Evolutionary conservation across 2,888 invertebrate species (phyloP).

Genomic region (Limnephilus marmoratus): DNA sequence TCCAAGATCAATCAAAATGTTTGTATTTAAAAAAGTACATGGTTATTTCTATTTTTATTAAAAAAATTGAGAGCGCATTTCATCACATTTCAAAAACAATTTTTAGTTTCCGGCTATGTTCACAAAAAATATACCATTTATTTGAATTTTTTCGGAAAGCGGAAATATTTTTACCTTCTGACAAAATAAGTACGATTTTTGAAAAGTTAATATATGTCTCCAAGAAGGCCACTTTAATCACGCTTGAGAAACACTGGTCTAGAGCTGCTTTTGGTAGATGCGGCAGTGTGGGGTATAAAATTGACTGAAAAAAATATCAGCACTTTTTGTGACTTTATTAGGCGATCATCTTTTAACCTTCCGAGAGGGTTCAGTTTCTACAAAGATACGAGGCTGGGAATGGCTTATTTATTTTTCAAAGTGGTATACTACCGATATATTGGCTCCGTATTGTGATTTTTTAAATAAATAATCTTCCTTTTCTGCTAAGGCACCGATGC

Average conservation of each 20-base stretch:
- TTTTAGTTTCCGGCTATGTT: no score
- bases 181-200: no score
- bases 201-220: neutral
- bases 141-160: no score
- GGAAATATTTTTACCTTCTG: no score
- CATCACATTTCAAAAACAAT: no score
- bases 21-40: no score
- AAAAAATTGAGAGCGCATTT: no score
- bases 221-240: neutral
- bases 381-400: constrained; percentile 17
- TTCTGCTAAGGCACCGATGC: constrained; percentile 26
- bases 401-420: constrained; percentile 44
- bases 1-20: no score
- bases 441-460: constrained; percentile 22
- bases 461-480: constrained; percentile 44
- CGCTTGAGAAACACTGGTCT: neutral
- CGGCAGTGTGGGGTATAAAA: constrained; percentile 46
- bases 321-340: constrained; percentile 60
- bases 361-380: constrained; percentile 12
- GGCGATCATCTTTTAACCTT: constrained; percentile 49
- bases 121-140: no score
- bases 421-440: constrained; percentile 38
- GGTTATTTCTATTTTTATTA: no score
- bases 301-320: constrained; percentile 52
- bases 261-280: constrained; percentile 20